Conservation (phyloP, 1,140 invertebrate genomes). For the Danaus melanippus region DNA sequence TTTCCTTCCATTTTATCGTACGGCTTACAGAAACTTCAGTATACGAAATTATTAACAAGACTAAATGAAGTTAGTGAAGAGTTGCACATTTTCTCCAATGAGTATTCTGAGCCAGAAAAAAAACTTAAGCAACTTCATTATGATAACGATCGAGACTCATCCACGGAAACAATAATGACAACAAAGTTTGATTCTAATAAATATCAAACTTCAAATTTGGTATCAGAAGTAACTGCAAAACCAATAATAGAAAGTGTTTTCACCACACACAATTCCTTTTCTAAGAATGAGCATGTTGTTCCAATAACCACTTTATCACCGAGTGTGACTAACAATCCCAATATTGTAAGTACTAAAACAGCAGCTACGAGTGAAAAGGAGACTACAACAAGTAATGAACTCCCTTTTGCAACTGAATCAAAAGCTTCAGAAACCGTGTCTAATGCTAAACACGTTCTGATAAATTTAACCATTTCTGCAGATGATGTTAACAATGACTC, state of each 20-base stretch:
- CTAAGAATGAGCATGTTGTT: conserved; percentile 36
- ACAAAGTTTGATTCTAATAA: conserved; percentile 14
- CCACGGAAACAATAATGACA: conserved; percentile 4
- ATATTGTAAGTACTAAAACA: conserved; percentile 28
- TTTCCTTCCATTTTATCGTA: conserved; percentile 58
- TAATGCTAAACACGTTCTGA: conserved; percentile 75
- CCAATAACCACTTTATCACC: conserved; percentile 29
- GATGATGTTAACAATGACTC: conserved; percentile 72
- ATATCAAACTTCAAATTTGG: conserved; percentile 9
- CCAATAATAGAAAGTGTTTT: conserved; percentile 22
- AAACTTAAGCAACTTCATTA: conserved; percentile 46
- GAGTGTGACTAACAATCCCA: conserved; percentile 43
- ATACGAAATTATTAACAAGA: conserved; percentile 49
- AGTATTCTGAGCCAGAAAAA: conserved; percentile 31
- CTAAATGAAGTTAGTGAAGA: conserved; percentile 50
- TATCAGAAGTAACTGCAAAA: conserved; percentile 17
- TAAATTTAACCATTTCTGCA: conserved; percentile 83
- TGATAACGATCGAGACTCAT: conserved; percentile 29
- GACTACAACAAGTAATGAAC: conserved; percentile 20
- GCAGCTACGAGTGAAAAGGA: conserved; percentile 17
- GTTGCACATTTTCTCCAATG: conserved; percentile 50
- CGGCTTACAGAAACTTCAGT: conserved; percentile 57
- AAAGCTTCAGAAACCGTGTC: conserved; percentile 40
- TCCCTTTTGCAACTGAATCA: conserved; percentile 34
- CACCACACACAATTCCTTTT: conserved; percentile 28